Evolutionary conservation across 2,888 invertebrate genomes (phyloP), one percentile per base, ranked within the genome.

Genomic region (Drosophila paramelanica): DNA sequence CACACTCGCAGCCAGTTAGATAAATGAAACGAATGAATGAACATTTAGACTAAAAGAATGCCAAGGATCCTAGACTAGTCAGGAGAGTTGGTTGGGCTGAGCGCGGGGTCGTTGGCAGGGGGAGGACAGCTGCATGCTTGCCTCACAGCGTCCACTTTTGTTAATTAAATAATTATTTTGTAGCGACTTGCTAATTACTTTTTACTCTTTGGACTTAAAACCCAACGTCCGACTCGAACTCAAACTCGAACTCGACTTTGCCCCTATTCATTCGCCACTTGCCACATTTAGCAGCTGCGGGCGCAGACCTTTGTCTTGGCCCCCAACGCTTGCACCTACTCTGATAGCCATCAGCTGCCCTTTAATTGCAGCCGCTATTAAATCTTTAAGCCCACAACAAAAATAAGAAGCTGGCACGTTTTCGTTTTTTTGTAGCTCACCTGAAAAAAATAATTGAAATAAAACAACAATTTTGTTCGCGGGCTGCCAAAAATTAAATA

Each of bases 121-220:
- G 17, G 14, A 43, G n/a, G 39, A 47, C 23, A 33, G 43, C 39
- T 75, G 56, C 38, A 53, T 27, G 11, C 33, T 50, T 52, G 38
- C 60, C 42, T 17, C 41, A 49, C 49, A 46, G 50, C 71, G 51
- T 72, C 81, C 82, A 86, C 80, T 84, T 83, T 73, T 69, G 81
- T 88, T 88, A 89, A 89, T 89, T 89, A 89, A 89, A 88, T 88
- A 88, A 89, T 89, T 89, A 86, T 84, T 89, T 86, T 86, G 85
- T 87, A 73, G 82, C 85, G 79, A 72, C 71, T 82, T 68, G 82
- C 85, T 87, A 82, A 87, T 86, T 86, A 87, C 87, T 77, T 82
- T 87, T 81, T 67, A 62, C 68, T 72, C 61, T 50, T 56, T 56
- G n/a, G 51, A 69, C 59, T 64, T 73, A 46, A 45, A 51, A 13